Evolutionary conservation across 2,888 invertebrate genomes (phyloP).

Genomic region (Junonia oenone): DNA sequence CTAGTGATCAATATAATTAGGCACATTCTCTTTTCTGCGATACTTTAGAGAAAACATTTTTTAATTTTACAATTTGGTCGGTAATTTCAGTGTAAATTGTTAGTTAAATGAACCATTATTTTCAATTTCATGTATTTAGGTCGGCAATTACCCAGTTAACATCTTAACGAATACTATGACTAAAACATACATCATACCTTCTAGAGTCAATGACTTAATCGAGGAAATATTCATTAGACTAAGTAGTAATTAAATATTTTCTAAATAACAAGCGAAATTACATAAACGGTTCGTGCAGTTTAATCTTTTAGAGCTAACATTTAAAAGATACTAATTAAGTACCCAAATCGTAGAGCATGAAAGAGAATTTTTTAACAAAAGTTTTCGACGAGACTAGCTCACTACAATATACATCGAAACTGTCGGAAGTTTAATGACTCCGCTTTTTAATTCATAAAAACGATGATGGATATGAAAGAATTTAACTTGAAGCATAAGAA

Average conservation of each 20-base stretch:
- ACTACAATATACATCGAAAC: background rate
- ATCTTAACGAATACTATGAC: constrained; percentile 1
- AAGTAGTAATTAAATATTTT: background rate
- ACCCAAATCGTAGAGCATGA: background rate
- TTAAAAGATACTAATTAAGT: background rate
- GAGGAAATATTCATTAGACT: constrained; percentile 1
- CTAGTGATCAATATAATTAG: constrained; percentile 53
- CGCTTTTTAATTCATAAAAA: background rate
- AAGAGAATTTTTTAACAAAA: background rate
- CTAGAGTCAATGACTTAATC: constrained; percentile 7
- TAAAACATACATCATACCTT: background rate
- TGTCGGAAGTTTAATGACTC: background rate
- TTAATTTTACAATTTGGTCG: constrained; percentile 5
- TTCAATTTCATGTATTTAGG: constrained; percentile 8
- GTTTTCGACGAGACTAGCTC: background rate
- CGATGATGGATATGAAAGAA: background rate
- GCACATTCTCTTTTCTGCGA: constrained; percentile 41
- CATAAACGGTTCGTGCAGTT: background rate
- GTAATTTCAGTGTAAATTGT: background rate
- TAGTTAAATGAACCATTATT: constrained; percentile 8
- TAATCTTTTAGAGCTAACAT: no score
- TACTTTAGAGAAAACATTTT: constrained; percentile 12
- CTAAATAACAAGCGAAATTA: background rate
- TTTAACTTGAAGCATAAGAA: background rate
- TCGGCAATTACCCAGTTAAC: constrained; percentile 2